A percentile compares a stretch with the other conserved stretches of the same genome.
Evolutionary conservation across 2,888 invertebrate species (phyloP).

Genomic region (Ennomos erosarius): DNA sequence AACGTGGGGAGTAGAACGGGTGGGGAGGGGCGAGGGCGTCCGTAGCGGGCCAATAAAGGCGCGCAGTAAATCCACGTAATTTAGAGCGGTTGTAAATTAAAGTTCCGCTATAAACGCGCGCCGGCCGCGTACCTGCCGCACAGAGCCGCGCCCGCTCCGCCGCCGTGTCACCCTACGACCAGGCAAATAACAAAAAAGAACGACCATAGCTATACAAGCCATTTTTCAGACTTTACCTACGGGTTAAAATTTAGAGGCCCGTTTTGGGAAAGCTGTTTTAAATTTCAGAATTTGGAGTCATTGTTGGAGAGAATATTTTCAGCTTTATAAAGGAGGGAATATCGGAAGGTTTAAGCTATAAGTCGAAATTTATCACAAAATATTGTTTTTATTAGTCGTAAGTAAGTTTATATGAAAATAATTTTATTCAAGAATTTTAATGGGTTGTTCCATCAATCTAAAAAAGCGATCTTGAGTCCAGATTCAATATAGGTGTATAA

Average conservation of each 20-base stretch:
- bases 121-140: constrained; percentile 74
- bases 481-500: too few relatives aligned
- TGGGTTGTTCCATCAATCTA: too few relatives aligned
- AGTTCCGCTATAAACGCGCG: constrained; percentile 80
- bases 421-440: too few relatives aligned
- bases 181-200: constrained; percentile 40
- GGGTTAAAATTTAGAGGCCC: not conserved
- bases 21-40: constrained; percentile 62
- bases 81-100: constrained; percentile 83
- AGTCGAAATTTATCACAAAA: too few relatives aligned
- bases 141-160: constrained; percentile 54
- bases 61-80: constrained; percentile 84
- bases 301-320: too few relatives aligned
- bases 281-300: too few relatives aligned
- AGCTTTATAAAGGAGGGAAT: too few relatives aligned
- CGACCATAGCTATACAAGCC: constrained; percentile 32
- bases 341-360: too few relatives aligned
- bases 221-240: constrained; percentile 5
- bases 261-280: too few relatives aligned
- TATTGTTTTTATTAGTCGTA: too few relatives aligned
- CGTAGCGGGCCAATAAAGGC: constrained; percentile 81
- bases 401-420: too few relatives aligned
- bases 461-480: too few relatives aligned
- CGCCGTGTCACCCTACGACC: constrained; percentile 39
- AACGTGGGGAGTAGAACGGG: constrained; percentile 55